phyloP scores from a whole-genome alignment of 2,888 invertebrate genomes.

The Synanthedon tipuliformis region DNA sequence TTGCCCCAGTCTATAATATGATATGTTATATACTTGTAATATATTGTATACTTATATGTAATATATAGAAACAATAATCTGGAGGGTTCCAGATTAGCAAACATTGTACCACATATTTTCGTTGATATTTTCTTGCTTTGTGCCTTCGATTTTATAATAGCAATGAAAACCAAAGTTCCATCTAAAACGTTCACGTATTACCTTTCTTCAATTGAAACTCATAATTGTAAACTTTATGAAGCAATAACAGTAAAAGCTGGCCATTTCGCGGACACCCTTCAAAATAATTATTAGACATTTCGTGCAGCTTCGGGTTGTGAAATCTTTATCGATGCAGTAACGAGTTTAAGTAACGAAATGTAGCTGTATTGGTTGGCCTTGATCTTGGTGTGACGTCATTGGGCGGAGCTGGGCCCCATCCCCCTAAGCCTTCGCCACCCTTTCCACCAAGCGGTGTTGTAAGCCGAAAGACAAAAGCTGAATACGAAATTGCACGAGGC shows the following conservation, averaged over 20 bases:
- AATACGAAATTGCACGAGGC: slow-evolving; percentile 1
- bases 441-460: slow-evolving; percentile 1
- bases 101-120: no score
- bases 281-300: slow-evolving; percentile 1
- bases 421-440: background rate
- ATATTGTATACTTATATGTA: no score
- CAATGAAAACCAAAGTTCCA: no score
- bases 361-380: slow-evolving; percentile 3
- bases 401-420: background rate
- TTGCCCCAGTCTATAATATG: no score
- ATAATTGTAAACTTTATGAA: background rate
- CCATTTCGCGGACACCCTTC: slow-evolving; percentile 1
- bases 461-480: slow-evolving; percentile 2
- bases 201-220: background rate
- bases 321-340: background rate
- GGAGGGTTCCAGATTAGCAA: no score
- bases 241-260: background rate
- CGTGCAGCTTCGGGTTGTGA: background rate
- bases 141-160: no score
- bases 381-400: slow-evolving; percentile 6
- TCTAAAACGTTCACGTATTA: background rate
- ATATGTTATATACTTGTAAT: no score
- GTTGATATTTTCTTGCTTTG: no score
- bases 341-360: background rate
- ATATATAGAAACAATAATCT: no score